Evolutionary conservation across 2,113 vertebrate genomes (phyloP).

Genomic region (Solea solea): DNA sequence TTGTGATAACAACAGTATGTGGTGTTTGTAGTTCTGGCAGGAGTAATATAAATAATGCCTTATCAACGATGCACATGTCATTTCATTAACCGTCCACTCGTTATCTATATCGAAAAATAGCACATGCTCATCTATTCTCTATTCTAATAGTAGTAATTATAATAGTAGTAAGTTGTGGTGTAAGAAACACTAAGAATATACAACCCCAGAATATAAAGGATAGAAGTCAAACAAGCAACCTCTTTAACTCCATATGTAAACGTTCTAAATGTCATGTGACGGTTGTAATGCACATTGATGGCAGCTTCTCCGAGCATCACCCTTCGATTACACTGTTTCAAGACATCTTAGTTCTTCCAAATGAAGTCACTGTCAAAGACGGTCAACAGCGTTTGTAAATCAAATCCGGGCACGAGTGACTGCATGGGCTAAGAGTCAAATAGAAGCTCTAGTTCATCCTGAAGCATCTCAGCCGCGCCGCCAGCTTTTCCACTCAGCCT

Average conservation of each 20-base stretch:
- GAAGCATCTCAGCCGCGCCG: slow-evolving; percentile 8
- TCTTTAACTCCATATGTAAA: too few species aligned
- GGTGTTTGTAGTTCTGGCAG: neutral
- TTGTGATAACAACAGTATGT: neutral
- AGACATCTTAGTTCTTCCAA: neutral
- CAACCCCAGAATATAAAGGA: too few species aligned
- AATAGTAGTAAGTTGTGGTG: too few species aligned
- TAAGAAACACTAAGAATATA: too few species aligned
- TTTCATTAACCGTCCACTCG: neutral
- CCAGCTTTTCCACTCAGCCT: slow-evolving; percentile 1
- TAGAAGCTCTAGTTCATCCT: slow-evolving; percentile 15
- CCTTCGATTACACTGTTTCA: neutral
- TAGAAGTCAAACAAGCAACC: too few species aligned
- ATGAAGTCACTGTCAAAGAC: slow-evolving; percentile 4
- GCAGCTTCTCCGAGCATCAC: neutral
- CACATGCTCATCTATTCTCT: too few species aligned
- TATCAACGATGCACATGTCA: slow-evolving; percentile 3
- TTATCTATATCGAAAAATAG: neutral
- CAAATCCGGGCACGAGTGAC: neutral
- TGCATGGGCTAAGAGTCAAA: slow-evolving; percentile 1
- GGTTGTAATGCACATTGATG: too few species aligned
- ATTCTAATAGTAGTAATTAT: too few species aligned
- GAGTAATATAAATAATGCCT: slow-evolving; percentile 8
- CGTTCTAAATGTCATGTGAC: too few species aligned
- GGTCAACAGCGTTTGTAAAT: neutral